phyloP scores from a whole-genome alignment of 2,113 vertebrate genomes.

The Andinoacara biseriatus region DNA sequence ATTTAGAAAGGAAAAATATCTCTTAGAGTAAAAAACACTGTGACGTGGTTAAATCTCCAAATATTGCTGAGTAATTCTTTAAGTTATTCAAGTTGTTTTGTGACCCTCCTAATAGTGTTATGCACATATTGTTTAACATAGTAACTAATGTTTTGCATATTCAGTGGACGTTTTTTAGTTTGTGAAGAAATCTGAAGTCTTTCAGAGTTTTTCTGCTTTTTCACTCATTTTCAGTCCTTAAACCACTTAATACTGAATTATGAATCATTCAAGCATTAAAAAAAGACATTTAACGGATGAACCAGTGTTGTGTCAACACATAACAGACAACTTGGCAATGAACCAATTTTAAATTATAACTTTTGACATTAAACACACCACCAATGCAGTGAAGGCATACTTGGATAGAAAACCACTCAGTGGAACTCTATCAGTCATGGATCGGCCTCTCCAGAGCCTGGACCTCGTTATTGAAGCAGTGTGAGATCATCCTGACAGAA shows the following conservation, averaged over 20 bases:
- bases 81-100: too few species aligned
- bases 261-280: not conserved
- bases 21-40: not conserved
- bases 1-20: not conserved
- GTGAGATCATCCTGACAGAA: too few species aligned
- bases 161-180: not conserved
- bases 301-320: not conserved
- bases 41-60: too few species aligned
- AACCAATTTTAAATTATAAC: not conserved
- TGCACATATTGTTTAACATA: fast-evolving
- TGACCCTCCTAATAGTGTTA: too few species aligned
- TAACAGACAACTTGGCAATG: not conserved
- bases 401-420: too few species aligned
- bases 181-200: not conserved
- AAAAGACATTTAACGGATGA: not conserved
- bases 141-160: fast-evolving
- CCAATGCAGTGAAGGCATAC: too few species aligned
- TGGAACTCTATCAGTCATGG: too few species aligned
- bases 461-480: too few species aligned
- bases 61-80: too few species aligned
- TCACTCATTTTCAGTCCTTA: not conserved
- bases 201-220: too few species aligned
- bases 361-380: too few species aligned
- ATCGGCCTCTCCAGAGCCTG: too few species aligned
- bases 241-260: not conserved